Conservation (phyloP, 2,113 vertebrate species). For the Hystrix brachyura region DNA sequence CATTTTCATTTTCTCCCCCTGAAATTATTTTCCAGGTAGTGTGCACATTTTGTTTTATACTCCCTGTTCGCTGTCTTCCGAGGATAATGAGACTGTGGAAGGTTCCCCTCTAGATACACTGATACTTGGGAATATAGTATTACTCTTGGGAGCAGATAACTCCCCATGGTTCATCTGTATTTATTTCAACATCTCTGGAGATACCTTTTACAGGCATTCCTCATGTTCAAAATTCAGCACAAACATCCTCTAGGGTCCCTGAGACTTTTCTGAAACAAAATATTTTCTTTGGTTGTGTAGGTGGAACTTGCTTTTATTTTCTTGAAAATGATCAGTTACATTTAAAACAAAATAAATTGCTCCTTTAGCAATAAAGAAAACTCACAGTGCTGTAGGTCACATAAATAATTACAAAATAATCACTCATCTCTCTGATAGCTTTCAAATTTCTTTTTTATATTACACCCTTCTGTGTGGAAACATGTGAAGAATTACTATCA, state of each 20-base stretch:
- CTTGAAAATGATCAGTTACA: conserved; percentile 22
- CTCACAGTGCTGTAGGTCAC: background rate
- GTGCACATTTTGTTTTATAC: background rate
- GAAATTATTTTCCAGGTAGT: background rate
- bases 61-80: background rate
- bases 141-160: background rate
- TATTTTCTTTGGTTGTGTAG: background rate
- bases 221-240: conserved; percentile 38
- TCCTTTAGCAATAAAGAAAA: conserved; percentile 44
- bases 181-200: conserved; percentile 24
- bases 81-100: background rate
- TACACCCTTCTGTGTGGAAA: background rate
- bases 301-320: conserved; percentile 25
- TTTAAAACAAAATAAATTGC: conserved; percentile 53
- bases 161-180: conserved; percentile 62
- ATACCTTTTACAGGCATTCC: background rate
- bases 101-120: background rate
- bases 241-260: background rate
- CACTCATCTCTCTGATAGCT: background rate
- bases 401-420: conserved; percentile 52
- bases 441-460: conserved; percentile 6
- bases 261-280: conserved; percentile 59
- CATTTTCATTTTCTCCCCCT: background rate
- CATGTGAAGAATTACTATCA: conserved; percentile 10
- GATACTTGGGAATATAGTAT: background rate